A percentile compares a stretch with the other conserved stretches of the same genome.
These are phyloP conservation scores for Boulengerochromis microlepis DNA, from an alignment of 2,113 vertebrate species.

Conservation along the genomic window DNA sequence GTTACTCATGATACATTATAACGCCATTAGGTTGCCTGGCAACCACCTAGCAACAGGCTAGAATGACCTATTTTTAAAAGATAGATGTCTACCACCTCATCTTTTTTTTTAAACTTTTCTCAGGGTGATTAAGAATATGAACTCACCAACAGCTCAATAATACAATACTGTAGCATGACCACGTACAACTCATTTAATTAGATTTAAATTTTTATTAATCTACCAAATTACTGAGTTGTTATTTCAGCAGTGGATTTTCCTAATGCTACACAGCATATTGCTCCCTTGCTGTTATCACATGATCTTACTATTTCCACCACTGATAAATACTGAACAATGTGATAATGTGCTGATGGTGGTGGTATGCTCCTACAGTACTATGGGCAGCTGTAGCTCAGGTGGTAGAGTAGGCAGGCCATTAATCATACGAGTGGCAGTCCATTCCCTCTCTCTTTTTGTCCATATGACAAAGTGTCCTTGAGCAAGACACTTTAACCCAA, in stretches of 20 bases:
- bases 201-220: not conserved
- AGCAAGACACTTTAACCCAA: not conserved
- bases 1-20: not conserved
- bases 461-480: conserved; percentile 10
- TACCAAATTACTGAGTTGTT: not conserved
- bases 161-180: not conserved
- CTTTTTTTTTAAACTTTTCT: rapidly evolving
- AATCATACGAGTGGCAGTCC: not conserved
- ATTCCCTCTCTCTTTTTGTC: not conserved
- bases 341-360: not conserved
- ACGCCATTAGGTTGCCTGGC: not conserved
- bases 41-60: not conserved
- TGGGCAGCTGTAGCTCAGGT: conserved; percentile 34
- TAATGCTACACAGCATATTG: not conserved
- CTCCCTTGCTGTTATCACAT: not conserved
- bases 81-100: not conserved
- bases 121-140: not conserved
- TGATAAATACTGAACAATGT: conserved; percentile 15
- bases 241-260: not conserved
- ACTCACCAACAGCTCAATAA: not conserved
- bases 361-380: not conserved
- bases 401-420: conserved; percentile 16
- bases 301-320: conserved; percentile 15
- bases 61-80: not conserved
- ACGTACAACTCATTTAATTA: not conserved